These are phyloP conservation scores for Chaetoderma sp. DNA, from an alignment of 2,888 invertebrate genomes.

Conservation along the genomic window DNA sequence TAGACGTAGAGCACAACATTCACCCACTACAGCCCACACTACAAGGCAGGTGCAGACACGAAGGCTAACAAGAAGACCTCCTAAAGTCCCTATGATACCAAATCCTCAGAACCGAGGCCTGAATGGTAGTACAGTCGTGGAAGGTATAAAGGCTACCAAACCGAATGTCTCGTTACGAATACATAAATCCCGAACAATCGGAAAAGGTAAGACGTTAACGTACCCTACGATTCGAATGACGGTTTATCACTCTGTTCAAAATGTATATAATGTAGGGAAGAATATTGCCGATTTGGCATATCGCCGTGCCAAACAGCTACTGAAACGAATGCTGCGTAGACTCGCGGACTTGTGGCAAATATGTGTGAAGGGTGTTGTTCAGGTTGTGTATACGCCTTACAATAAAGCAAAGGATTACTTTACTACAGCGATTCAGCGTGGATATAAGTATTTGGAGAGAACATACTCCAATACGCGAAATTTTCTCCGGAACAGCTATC, in stretches of 20 bases:
- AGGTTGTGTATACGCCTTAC: background rate
- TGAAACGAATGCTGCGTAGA: background rate
- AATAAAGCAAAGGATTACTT: background rate
- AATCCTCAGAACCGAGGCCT: no score
- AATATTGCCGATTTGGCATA: constrained; percentile 2
- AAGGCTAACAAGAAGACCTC: no score
- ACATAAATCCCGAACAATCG: no score
- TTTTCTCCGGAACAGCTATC: background rate
- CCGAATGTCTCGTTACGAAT: no score
- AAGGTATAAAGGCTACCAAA: no score
- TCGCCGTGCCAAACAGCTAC: background rate
- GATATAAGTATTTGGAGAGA: background rate
- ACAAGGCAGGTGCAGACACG: no score
- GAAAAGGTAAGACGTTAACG: no score
- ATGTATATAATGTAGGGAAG: constrained; percentile 3
- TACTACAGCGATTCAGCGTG: background rate
- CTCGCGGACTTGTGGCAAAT: constrained; percentile 1
- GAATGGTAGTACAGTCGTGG: no score
- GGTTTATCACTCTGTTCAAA: constrained; percentile 1
- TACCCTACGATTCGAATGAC: background rate
- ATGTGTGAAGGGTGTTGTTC: background rate
- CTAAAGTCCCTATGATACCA: no score
- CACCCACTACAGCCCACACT: no score
- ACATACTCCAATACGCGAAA: background rate
- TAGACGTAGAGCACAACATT: no score